Percentiles rank a stretch among this genome's conserved stretches.
These are phyloP conservation scores for Sesamia nonagrioides DNA, from an alignment of 1,140 invertebrate genomes.

Conservation along the genomic window DNA sequence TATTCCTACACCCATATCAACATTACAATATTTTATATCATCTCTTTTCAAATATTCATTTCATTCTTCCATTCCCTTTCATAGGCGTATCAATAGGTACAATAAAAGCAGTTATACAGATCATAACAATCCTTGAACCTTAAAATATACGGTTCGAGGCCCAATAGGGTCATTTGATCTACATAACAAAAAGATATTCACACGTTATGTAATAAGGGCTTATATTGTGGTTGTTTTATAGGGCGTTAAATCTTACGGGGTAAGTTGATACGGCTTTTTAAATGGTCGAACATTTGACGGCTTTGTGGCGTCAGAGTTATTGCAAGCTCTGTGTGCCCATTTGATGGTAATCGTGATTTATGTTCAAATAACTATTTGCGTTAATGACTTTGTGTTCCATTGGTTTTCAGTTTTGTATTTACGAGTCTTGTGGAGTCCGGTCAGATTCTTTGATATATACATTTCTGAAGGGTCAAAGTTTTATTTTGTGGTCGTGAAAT, in stretches of 20 bases:
- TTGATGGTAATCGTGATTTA: not conserved
- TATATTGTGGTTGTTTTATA: conserved; percentile 34
- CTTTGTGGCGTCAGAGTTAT: not conserved
- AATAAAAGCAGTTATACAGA: conserved; percentile 43
- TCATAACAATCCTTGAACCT: conserved; percentile 41
- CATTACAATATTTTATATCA: conserved; percentile 34
- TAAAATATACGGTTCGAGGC: conserved; percentile 32
- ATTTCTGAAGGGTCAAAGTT: too few species aligned
- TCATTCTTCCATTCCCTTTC: conserved; percentile 40
- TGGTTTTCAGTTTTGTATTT: not conserved
- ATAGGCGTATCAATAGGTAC: conserved; percentile 40
- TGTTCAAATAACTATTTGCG: not conserved
- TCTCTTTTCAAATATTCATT: conserved; percentile 37
- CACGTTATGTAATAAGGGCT: conserved; percentile 28
- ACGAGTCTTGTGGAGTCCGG: too few species aligned
- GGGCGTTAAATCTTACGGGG: conserved; percentile 1
- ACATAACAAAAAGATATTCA: conserved; percentile 43
- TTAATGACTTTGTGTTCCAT: not conserved
- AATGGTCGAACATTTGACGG: conserved; percentile 19
- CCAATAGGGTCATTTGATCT: conserved; percentile 39
- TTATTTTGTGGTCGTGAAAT: too few species aligned
- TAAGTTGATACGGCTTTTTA: conserved; percentile 16
- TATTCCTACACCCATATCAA: conserved; percentile 29
- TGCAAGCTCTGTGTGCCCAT: too few species aligned
- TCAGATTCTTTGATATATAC: too few species aligned